Percentiles rank a stretch among this genome's conserved stretches.
Conservation (phyloP, 1,140 invertebrate genomes). For the Drosophila nikananu region DNA sequence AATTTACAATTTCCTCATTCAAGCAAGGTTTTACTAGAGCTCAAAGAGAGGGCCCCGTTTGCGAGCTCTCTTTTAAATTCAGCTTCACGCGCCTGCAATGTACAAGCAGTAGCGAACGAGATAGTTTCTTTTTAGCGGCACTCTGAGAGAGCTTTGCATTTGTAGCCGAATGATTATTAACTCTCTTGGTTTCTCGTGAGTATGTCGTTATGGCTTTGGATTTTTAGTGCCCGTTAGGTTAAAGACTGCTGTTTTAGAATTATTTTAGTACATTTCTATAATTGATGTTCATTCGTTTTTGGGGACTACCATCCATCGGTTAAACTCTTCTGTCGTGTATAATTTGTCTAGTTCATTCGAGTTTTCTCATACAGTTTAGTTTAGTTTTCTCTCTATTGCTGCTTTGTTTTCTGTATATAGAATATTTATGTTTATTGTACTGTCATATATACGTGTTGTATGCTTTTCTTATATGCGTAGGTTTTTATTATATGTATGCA, state of each 20-base stretch:
- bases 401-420: slow-evolving; percentile 39
- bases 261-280: slow-evolving; percentile 36
- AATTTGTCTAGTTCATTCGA: slow-evolving; percentile 75
- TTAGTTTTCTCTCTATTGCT: slow-evolving; percentile 45
- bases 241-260: slow-evolving; percentile 15
- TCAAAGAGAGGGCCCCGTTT: background rate
- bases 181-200: no score
- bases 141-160: background rate
- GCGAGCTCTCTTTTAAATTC: background rate
- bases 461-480: slow-evolving; percentile 36
- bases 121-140: background rate
- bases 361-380: slow-evolving; percentile 52
- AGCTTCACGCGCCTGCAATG: background rate
- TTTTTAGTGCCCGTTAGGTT: slow-evolving; percentile 20
- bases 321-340: slow-evolving; percentile 47
- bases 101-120: background rate
- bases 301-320: slow-evolving; percentile 12
- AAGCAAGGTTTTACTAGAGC: background rate
- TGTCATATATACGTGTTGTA: slow-evolving; percentile 59
- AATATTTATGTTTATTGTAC: slow-evolving; percentile 53
- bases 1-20: background rate
- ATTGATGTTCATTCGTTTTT: slow-evolving; percentile 39
- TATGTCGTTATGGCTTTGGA: background rate
- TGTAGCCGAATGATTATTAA: no score
- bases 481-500: slow-evolving; percentile 29